A percentile compares a stretch with the other conserved stretches of the same genome.
Evolutionary conservation across 1,140 invertebrate species (phyloP).

Genomic region (Caenorhabditis elegans): WBcel235 BX284605.5:10759501-10760000

Average conservation of each 20-base stretch:
- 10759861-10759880: constrained; percentile 28
- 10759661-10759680: constrained; percentile 45
- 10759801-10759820: constrained; percentile 43
- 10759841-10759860: constrained; percentile 44
- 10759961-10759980: constrained; percentile 39
- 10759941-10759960: constrained; percentile 37
- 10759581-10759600: too few species aligned
- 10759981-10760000: constrained; percentile 40
- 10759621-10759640: constrained; percentile 43
- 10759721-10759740: not conserved
- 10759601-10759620: too few species aligned
- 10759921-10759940: constrained; percentile 41
- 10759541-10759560: too few species aligned
- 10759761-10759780: constrained; percentile 44
- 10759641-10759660: constrained; percentile 36
- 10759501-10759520: too few species aligned
- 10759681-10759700: constrained; percentile 42
- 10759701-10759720: constrained; percentile 29
- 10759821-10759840: constrained; percentile 48
- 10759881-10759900: not conserved
- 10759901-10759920: constrained; percentile 10
- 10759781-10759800: constrained; percentile 43
- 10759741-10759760: not conserved
- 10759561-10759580: too few species aligned
- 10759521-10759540: too few species aligned